Percentiles rank a stretch among this genome's conserved stretches.
These are phyloP conservation scores for Onthophagus sagittarius DNA, from an alignment of 2,888 invertebrate genomes.

Conservation along the genomic window DNA sequence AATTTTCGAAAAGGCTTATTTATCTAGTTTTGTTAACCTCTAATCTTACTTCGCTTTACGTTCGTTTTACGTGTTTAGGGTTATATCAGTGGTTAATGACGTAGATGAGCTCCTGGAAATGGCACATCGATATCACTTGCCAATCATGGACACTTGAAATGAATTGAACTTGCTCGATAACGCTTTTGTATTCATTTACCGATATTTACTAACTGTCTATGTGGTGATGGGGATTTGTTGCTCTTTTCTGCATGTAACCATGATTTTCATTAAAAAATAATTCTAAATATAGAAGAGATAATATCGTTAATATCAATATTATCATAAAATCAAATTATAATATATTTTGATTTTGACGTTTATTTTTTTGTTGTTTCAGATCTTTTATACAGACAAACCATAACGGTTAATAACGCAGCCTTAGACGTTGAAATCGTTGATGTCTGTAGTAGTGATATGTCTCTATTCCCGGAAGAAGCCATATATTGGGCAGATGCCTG, in stretches of 20 bases:
- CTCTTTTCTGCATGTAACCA: no score
- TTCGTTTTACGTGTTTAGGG: background rate
- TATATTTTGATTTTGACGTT: no score
- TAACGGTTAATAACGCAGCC: conserved; percentile 67
- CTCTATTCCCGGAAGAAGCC: conserved; percentile 53
- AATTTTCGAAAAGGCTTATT: background rate
- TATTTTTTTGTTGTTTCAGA: conserved; percentile 54
- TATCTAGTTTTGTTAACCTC: background rate
- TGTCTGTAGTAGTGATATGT: conserved; percentile 63
- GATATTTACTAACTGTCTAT: background rate
- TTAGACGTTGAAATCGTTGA: conserved; percentile 77
- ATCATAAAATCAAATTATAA: background rate
- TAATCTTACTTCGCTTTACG: background rate
- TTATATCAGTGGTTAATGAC: background rate
- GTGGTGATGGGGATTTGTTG: background rate
- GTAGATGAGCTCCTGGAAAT: background rate
- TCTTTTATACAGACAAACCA: conserved; percentile 70
- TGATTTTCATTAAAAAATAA: no score
- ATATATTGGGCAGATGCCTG: conserved; percentile 78
- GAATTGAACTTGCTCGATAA: background rate
- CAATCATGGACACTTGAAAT: background rate
- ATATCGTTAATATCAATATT: no score
- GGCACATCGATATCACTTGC: background rate
- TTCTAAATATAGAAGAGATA: no score
- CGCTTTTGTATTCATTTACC: background rate